A percentile compares a stretch with the other conserved stretches of the same genome.
phyloP scores from a whole-genome alignment of 64 coral and sea anemone species.

The Anthopleura sola region DNA sequence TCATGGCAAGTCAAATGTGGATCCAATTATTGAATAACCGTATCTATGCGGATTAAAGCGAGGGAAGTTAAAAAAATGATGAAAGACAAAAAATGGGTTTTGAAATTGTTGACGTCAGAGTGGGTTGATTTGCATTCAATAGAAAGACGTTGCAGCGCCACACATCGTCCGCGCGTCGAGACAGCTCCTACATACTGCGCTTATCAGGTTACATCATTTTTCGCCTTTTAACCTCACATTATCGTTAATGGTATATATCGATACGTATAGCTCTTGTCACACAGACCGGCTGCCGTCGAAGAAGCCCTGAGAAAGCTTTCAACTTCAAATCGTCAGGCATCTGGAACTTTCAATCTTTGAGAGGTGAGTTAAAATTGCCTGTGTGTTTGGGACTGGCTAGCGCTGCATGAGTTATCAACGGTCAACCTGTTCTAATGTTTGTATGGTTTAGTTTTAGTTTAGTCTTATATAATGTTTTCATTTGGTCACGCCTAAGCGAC shows the following conservation, averaged over 20 bases:
- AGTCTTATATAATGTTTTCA: background rate
- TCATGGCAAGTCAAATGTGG: background rate
- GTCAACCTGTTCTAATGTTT: background rate
- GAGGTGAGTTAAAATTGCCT: background rate
- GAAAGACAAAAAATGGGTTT: background rate
- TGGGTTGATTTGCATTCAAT: background rate
- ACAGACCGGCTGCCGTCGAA: background rate
- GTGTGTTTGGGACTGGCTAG: too few relatives aligned
- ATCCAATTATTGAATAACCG: background rate
- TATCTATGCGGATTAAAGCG: background rate
- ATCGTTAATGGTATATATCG: background rate
- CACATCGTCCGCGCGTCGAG: background rate
- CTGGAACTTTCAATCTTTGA: background rate
- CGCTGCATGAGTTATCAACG: background rate
- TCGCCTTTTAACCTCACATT: conserved; percentile 1
- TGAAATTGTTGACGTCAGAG: background rate
- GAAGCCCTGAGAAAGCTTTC: background rate
- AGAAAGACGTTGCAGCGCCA: background rate
- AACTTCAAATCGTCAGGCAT: background rate
- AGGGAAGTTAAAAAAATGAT: background rate
- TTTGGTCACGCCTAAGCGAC: background rate
- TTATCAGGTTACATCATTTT: conserved; percentile 3
- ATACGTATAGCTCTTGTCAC: background rate
- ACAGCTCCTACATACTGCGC: background rate
- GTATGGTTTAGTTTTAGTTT: background rate